phyloP scores from a whole-genome alignment of 1,140 invertebrate genomes.

The Leptestheria dahalacensis region DNA sequence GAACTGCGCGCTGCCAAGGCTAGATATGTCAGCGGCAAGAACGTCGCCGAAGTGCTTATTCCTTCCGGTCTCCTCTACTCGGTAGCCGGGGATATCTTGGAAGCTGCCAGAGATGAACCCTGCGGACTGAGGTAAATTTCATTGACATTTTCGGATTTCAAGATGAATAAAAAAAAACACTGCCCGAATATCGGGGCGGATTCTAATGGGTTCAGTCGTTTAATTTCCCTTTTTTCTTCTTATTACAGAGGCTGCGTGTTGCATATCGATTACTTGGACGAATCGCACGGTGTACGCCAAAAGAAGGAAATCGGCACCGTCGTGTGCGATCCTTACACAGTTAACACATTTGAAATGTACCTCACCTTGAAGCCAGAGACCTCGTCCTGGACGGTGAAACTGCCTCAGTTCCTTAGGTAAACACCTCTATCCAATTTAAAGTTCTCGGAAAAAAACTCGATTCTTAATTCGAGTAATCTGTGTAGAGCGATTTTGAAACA shows the following conservation, averaged over 20 bases:
- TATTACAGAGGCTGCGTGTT: slow-evolving; percentile 5
- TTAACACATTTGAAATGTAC: slow-evolving; percentile 5
- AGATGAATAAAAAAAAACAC: no score
- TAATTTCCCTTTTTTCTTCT: no score
- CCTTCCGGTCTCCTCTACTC: slow-evolving; percentile 2
- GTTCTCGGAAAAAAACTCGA: neutral
- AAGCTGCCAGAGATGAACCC: slow-evolving; percentile 5
- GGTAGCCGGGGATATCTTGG: slow-evolving; percentile 5
- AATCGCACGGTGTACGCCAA: neutral
- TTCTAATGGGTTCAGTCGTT: no score
- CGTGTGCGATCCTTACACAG: neutral
- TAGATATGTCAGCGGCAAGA: neutral
- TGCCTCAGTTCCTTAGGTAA: slow-evolving; percentile 9
- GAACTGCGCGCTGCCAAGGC: slow-evolving; percentile 5
- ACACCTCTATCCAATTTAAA: neutral
- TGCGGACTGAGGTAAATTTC: slow-evolving; percentile 5
- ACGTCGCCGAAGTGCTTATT: neutral
- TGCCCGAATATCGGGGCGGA: no score
- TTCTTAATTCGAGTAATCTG: no score
- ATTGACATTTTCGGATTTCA: neutral
- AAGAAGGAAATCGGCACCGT: neutral
- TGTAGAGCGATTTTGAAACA: no score
- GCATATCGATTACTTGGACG: slow-evolving; percentile 1
- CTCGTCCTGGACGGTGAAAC: slow-evolving; percentile 2
- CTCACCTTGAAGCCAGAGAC: slow-evolving; percentile 4